Conservation (phyloP, 1,140 invertebrate genomes). For the Potamilus streckersoni region DNA sequence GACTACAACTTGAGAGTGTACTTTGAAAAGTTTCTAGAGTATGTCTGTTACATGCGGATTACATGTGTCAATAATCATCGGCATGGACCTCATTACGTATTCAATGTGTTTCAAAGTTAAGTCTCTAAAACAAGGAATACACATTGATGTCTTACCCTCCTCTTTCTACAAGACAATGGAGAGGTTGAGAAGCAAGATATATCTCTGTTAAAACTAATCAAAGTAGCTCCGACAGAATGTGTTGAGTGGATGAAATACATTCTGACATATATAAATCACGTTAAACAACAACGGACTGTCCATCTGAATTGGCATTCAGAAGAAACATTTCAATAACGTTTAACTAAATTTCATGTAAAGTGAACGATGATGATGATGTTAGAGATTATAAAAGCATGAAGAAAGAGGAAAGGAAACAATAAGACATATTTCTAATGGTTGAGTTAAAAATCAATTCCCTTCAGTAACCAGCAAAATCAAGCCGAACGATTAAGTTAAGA, state of each 20-base stretch:
- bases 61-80: too few relatives aligned
- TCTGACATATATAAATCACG: conserved; percentile 18
- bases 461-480: too few relatives aligned
- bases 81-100: too few relatives aligned
- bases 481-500: too few relatives aligned
- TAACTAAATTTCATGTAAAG: not conserved
- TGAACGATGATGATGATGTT: conserved; percentile 13
- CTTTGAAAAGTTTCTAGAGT: too few relatives aligned
- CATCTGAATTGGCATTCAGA: conserved; percentile 26
- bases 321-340: conserved; percentile 29
- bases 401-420: conserved; percentile 9
- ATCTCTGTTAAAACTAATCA: conserved; percentile 39
- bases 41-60: too few relatives aligned
- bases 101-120: too few relatives aligned
- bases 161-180: conserved; percentile 38
- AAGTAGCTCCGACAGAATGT: conserved; percentile 29
- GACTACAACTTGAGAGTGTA: too few relatives aligned
- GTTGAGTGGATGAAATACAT: conserved; percentile 10
- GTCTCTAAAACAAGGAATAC: not conserved
- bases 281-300: conserved; percentile 15
- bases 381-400: conserved; percentile 23
- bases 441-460: too few relatives aligned
- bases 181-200: conserved; percentile 36
- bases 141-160: too few relatives aligned
- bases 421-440: too few relatives aligned